Evolutionary conservation across 2,797 vertebrate species (phyloP), one percentile per base, ranked within the genome.

Genomic region (Melanotaenia maccullochi): DNA sequence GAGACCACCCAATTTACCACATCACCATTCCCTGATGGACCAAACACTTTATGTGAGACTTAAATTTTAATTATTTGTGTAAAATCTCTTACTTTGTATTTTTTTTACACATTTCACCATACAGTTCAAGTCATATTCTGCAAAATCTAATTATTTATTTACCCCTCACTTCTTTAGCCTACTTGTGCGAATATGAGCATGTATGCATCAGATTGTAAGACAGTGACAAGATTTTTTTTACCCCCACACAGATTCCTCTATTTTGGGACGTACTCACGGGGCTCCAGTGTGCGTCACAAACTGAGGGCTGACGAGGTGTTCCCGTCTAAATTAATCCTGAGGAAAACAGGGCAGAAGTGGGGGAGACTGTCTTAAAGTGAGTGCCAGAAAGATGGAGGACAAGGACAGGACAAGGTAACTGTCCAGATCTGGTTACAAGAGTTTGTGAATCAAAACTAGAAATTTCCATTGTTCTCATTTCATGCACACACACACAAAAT

Each of bases 231-330:
- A 20, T 12, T 25, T 28, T 28, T n/a, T 51, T 13, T 1, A 1
- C 24, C 9, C 40, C 42, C 25, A 20, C 20, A 57, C 9, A 66
- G 30, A 68, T 52, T 20, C 63, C 22, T 81, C 60, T 87, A 85
- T 87, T 90, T 83, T 59, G 35, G 35, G 56, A 71, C 14, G 65
- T 49, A 63, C 58, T 63, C 49, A 69, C 20, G 35, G 28, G 67
- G 47, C 76, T 30, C 13, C 42, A 4, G 9, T 49, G 64, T 85
- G 82, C 55, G 11, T 84, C 87, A 89, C 65, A 72, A 76, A 75
- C 76, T 62, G 42, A 79, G 60, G 61, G 25, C 22, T 71, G 64
- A 78, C 67, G 65, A 79, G 33, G 68, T 75, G 83, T 64, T 64
- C 55, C 40, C 33, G 71, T 78, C 76, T 69, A 76, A 73, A 87